Conservation (phyloP, 2,888 invertebrate species). For the Halictus quadricinctus region DNA sequence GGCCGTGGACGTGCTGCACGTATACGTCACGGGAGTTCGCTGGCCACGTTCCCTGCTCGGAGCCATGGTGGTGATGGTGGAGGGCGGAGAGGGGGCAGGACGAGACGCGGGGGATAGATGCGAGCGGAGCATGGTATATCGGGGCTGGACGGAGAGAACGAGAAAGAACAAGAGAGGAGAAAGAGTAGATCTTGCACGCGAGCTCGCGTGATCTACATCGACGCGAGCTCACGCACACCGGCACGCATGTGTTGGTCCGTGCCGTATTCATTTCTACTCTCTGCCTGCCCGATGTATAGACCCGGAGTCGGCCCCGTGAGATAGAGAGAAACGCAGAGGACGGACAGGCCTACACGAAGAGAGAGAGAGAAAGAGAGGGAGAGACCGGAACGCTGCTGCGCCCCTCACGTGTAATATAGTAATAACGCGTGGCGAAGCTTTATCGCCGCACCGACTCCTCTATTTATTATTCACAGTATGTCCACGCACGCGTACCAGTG, state of each 20-base stretch:
- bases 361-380: neutral
- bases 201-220: conserved; percentile 79
- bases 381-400: conserved; percentile 41
- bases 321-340: conserved; percentile 17
- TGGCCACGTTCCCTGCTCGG: conserved; percentile 19
- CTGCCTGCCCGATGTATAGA: conserved; percentile 12
- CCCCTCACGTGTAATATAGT: conserved; percentile 74
- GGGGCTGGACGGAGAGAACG: conserved; percentile 35
- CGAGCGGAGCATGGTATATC: conserved; percentile 22
- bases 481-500: conserved; percentile 57
- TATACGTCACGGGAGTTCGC: conserved; percentile 38
- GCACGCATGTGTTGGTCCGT: conserved; percentile 12
- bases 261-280: conserved; percentile 40
- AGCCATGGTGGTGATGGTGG: neutral
- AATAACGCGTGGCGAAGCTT: conserved; percentile 75
- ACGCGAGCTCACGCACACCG: conserved; percentile 56
- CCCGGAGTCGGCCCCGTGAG: conserved; percentile 13
- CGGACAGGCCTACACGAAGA: conserved; percentile 11
- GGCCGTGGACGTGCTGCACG: conserved; percentile 26
- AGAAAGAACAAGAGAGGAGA: conserved; percentile 15
- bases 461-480: conserved; percentile 73
- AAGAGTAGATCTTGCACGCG: conserved; percentile 76
- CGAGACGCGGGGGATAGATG: conserved; percentile 33
- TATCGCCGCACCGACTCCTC: conserved; percentile 69
- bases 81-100: conserved; percentile 12